Conservation (phyloP, 1,140 invertebrate species). For the Dendroctonus valens region DNA sequence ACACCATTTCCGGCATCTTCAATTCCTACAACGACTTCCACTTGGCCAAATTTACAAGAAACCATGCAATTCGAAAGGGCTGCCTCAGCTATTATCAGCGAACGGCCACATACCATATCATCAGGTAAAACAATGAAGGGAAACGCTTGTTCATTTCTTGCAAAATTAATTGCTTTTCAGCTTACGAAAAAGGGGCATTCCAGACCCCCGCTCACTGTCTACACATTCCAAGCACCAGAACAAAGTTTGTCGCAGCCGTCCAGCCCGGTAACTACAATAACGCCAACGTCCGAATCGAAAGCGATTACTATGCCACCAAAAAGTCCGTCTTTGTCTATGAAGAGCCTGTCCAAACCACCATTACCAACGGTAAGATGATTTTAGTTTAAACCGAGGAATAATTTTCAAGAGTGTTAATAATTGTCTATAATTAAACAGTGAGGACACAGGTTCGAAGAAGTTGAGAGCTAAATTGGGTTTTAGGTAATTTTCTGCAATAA, state of each 20-base stretch:
- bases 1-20: slow-evolving; percentile 51
- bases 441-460: no score
- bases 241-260: slow-evolving; percentile 60
- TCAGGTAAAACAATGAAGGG: slow-evolving; percentile 56
- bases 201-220: slow-evolving; percentile 81
- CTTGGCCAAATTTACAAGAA: slow-evolving; percentile 84
- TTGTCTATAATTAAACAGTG: no score
- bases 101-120: slow-evolving; percentile 90
- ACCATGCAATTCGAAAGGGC: slow-evolving; percentile 73
- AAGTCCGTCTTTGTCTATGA: slow-evolving; percentile 48
- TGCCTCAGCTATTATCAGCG: slow-evolving; percentile 69
- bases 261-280: slow-evolving; percentile 56
- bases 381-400: no score
- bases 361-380: slow-evolving; percentile 58
- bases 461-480: no score
- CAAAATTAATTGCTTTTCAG: slow-evolving; percentile 49
- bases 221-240: slow-evolving; percentile 70
- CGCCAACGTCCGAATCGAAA: slow-evolving; percentile 36
- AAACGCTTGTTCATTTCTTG: neutral
- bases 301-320: slow-evolving; percentile 49
- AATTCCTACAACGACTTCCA: slow-evolving; percentile 62
- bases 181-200: slow-evolving; percentile 84
- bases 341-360: slow-evolving; percentile 57
- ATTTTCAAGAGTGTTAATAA: no score
- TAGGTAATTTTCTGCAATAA: no score